Evolutionary conservation across 2,888 invertebrate genomes (phyloP).

Genomic region (Pseudococcus longispinus): DNA sequence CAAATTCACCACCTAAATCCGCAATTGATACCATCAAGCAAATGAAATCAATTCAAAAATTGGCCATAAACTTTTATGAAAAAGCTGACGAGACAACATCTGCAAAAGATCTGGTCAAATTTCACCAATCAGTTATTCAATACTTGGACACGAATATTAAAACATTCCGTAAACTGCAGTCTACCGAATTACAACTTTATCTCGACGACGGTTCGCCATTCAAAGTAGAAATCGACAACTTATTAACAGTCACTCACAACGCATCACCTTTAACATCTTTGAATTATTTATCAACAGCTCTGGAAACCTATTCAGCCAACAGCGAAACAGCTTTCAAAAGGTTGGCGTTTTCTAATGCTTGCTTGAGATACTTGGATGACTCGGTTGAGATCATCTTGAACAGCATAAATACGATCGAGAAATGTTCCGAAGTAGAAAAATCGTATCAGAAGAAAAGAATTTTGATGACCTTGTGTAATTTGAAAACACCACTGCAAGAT

Average conservation of each 20-base stretch:
- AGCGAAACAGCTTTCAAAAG: conserved; percentile 58
- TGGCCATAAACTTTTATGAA: neutral
- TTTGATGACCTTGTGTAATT: conserved; percentile 38
- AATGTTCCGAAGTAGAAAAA: conserved; percentile 56
- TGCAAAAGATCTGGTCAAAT: conserved; percentile 9
- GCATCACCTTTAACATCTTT: conserved; percentile 60
- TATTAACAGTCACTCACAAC: conserved; percentile 60
- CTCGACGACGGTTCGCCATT: neutral
- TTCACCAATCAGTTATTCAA: neutral
- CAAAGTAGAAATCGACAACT: conserved; percentile 59
- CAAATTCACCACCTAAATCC: neutral
- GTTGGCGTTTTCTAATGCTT: conserved; percentile 54
- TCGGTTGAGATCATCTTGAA: conserved; percentile 59
- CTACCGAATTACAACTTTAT: conserved; percentile 21
- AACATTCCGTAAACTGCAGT: conserved; percentile 48
- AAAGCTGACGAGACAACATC: neutral
- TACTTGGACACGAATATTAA: conserved; percentile 40
- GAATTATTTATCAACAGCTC: conserved; percentile 59
- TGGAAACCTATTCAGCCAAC: conserved; percentile 58
- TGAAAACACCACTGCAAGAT: conserved; percentile 49
- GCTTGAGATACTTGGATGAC: conserved; percentile 59
- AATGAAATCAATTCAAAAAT: conserved; percentile 62
- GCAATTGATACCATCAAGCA: conserved; percentile 46
- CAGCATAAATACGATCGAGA: conserved; percentile 59
- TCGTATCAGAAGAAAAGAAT: conserved; percentile 53